A percentile compares a stretch with the other conserved stretches of the same genome.
Evolutionary conservation across 2,113 vertebrate species (phyloP).

Genomic region (Gymnorhina tibicen): DNA sequence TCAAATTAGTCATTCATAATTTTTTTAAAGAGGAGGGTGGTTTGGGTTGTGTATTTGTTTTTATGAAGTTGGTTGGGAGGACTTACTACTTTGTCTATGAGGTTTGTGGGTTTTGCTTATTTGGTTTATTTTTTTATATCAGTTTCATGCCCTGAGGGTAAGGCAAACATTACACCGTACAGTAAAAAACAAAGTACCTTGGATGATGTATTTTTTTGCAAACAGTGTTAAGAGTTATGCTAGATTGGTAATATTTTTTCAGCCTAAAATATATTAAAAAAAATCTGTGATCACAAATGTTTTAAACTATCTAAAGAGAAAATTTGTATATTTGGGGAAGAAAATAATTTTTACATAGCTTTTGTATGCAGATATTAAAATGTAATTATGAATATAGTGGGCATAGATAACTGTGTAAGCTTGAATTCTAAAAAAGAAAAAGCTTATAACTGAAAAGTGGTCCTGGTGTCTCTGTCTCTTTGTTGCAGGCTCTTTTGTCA

Average conservation of each 20-base stretch:
- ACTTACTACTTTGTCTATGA: background rate
- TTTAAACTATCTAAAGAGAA: conserved; percentile 81
- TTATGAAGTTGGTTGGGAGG: background rate
- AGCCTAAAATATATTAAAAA: conserved; percentile 76
- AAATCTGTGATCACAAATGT: conserved; percentile 81
- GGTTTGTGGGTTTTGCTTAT: conserved; percentile 17
- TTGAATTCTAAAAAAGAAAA: conserved; percentile 80
- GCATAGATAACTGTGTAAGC: conserved; percentile 80
- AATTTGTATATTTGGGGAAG: conserved; percentile 84
- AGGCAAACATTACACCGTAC: conserved; percentile 47
- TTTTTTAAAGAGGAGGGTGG: conserved; percentile 30
- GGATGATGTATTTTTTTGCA: conserved; percentile 69
- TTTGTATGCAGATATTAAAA: conserved; percentile 85
- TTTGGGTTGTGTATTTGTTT: conserved; percentile 22
- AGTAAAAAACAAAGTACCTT: conserved; percentile 56
- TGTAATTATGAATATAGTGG: conserved; percentile 83
- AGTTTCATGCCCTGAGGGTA: conserved; percentile 71
- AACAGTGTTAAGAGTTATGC: conserved; percentile 80
- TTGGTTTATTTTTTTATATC: conserved; percentile 25
- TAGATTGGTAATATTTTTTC: conserved; percentile 80
- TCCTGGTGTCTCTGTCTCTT: conserved; percentile 65
- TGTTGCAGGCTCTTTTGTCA: background rate
- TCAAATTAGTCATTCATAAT: conserved; percentile 38
- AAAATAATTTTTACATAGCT: conserved; percentile 85
- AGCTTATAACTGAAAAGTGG: conserved; percentile 69